These are phyloP conservation scores for Gonioctena quinquepunctata DNA, from an alignment of 1,140 invertebrate genomes.

Conservation along the genomic window DNA sequence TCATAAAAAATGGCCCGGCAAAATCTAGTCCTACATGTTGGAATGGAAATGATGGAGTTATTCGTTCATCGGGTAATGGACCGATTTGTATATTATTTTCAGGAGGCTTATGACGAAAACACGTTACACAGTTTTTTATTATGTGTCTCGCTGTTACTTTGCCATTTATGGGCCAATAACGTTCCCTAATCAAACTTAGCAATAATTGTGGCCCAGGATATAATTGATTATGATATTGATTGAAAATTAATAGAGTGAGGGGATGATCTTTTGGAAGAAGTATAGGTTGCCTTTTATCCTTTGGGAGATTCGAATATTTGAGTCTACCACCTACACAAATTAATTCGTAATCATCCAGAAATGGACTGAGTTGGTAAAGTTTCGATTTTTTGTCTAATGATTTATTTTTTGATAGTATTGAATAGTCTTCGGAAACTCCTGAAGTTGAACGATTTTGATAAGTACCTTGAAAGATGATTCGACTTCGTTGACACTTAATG, in stretches of 20 bases:
- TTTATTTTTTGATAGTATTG: too few relatives aligned
- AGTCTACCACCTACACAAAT: too few relatives aligned
- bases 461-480: too few relatives aligned
- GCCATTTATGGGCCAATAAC: constrained; percentile 28
- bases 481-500: too few relatives aligned
- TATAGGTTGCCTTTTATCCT: neutral
- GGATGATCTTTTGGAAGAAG: neutral
- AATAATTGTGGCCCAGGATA: constrained; percentile 10
- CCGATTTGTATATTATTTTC: constrained; percentile 27
- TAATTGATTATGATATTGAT: constrained; percentile 6
- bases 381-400: too few relatives aligned
- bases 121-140: constrained; percentile 24
- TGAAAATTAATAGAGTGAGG: constrained; percentile 1
- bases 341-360: too few relatives aligned
- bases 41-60: constrained; percentile 38
- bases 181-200: neutral
- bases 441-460: too few relatives aligned
- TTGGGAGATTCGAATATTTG: neutral
- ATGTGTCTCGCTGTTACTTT: constrained; percentile 23
- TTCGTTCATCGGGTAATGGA: neutral
- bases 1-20: constrained; percentile 42
- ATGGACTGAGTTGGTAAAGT: too few relatives aligned
- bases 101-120: too few relatives aligned
- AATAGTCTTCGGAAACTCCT: too few relatives aligned
- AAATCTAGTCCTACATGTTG: constrained; percentile 42